Conservation (phyloP, 2,888 invertebrate species). For the Syritta pipiens region DNA sequence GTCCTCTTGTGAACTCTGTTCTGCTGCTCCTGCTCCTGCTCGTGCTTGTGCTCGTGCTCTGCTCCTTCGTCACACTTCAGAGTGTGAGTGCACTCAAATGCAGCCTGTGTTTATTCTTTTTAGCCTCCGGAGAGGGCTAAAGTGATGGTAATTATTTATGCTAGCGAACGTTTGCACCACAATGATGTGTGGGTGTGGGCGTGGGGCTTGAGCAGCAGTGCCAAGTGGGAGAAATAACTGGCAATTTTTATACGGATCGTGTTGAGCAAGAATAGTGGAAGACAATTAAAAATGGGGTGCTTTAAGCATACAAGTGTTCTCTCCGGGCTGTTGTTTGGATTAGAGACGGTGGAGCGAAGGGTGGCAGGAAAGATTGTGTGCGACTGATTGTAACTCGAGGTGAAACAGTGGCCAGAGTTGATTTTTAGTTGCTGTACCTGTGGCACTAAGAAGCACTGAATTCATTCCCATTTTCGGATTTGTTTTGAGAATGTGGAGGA, state of each 20-base stretch:
- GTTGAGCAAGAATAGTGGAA: slow-evolving; percentile 29
- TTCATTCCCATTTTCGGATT: no score
- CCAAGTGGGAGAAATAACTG: slow-evolving; percentile 47
- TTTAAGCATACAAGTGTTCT: slow-evolving; percentile 35
- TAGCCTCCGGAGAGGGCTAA: slow-evolving; percentile 38
- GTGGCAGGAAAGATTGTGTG: no score
- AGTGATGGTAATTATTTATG: slow-evolving; percentile 64
- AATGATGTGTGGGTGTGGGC: slow-evolving; percentile 22
- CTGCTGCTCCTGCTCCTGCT: no score
- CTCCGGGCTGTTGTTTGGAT: slow-evolving; percentile 32
- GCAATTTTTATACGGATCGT: slow-evolving; percentile 52
- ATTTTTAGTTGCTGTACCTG: no score
- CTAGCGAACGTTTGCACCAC: slow-evolving; percentile 27
- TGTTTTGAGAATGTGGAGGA: no score
- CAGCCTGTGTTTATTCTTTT: slow-evolving; percentile 61
- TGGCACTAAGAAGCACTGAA: no score
- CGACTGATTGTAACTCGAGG: no score
- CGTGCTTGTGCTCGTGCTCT: no score
- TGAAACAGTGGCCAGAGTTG: no score
- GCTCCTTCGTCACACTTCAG: slow-evolving; percentile 57
- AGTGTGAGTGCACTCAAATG: slow-evolving; percentile 44
- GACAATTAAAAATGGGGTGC: slow-evolving; percentile 57
- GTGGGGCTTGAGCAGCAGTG: not conserved
- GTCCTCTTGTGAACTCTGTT: slow-evolving; percentile 52
- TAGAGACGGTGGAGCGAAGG: no score